Evolutionary conservation across 2,797 vertebrate genomes (phyloP).

Genomic region (Euthynnus affinis): DNA sequence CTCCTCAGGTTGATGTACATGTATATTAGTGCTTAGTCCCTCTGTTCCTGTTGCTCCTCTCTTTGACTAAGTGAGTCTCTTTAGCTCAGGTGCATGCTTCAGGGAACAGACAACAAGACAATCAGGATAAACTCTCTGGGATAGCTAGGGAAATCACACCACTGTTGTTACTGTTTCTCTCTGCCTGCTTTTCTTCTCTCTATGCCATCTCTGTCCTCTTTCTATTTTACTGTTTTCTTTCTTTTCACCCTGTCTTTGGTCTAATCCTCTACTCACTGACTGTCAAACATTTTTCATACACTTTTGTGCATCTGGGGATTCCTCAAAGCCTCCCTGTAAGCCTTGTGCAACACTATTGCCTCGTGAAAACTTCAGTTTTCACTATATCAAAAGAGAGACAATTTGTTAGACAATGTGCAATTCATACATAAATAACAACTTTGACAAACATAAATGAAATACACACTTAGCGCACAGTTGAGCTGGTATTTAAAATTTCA

Average conservation of each 20-base stretch:
- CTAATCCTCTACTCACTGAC: conserved; percentile 1
- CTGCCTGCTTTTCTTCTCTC: conserved; percentile 2
- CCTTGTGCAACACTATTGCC: background rate
- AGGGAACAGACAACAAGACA: conserved; percentile 74
- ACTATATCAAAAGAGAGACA: background rate
- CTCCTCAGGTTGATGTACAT: conserved; percentile 57
- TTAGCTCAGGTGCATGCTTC: conserved; percentile 75
- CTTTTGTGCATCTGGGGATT: background rate
- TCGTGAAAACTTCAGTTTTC: background rate
- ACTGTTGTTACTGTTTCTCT: conserved; percentile 40
- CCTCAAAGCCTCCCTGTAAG: background rate
- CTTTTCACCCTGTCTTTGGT: background rate
- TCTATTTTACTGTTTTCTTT: background rate
- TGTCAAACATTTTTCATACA: background rate
- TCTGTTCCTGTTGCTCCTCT: conserved; percentile 59
- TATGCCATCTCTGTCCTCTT: background rate
- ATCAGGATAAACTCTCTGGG: conserved; percentile 68
- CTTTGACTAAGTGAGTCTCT: conserved; percentile 76
- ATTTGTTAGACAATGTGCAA: background rate
- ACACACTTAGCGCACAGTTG: background rate
- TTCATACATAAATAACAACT: background rate
- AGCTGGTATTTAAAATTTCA: background rate
- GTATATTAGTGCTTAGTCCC: conserved; percentile 70
- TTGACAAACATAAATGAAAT: background rate
- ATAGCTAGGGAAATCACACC: conserved; percentile 48